Base-by-base conservation (phyloP, 1,140 invertebrate species). In the Leucophenga varia region DNA sequence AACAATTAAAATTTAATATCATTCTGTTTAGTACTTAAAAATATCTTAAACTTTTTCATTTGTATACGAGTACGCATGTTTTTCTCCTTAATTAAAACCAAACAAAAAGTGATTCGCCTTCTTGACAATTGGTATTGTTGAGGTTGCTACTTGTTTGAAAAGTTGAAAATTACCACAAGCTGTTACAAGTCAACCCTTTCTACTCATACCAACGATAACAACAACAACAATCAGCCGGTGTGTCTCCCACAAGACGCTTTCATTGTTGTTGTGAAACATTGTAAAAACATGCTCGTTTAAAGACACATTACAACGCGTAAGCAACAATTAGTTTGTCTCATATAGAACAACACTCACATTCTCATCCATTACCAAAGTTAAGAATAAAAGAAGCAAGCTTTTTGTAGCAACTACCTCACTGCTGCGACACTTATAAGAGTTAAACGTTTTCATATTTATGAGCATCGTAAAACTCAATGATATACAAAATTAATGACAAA, bases 381-480 rank as follows among this genome's bases (percentile, higher is more conserved):
- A n/a, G n/a, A n/a, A n/a, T n/a, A n/a, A n/a, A n/a, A n/a, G n/a
- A n/a, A n/a, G n/a, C n/a, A n/a, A n/a, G n/a, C n/a, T n/a, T n/a
- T n/a, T n/a, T n/a, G n/a, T n/a, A n/a, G n/a, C n/a, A n/a, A n/a
- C n/a, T n/a, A n/a, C n/a, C n/a, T n/a, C n/a, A n/a, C n/a, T n/a
- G n/a, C n/a, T n/a, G n/a, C n/a, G n/a, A n/a, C n/a, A n/a, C 13
- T 48, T 37, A 47, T 55, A 69, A 69, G 65, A 70, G 65, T 70
- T 70, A 70, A 70, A 69, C 61, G 65, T 69, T 70, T 63, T 64
- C 59, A 61, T 70, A 70, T 70, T 70, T 70, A 70, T 65, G 65
- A 70, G 65, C 49, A 52, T 70, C 67, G 61, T 70, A 70, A 70
- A 70, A 70, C 61, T 56, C 65, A 70, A 70, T 70, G 65, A 70